phyloP scores from a whole-genome alignment of 1,140 invertebrate genomes.

The Drosophila punjabiensis region DNA sequence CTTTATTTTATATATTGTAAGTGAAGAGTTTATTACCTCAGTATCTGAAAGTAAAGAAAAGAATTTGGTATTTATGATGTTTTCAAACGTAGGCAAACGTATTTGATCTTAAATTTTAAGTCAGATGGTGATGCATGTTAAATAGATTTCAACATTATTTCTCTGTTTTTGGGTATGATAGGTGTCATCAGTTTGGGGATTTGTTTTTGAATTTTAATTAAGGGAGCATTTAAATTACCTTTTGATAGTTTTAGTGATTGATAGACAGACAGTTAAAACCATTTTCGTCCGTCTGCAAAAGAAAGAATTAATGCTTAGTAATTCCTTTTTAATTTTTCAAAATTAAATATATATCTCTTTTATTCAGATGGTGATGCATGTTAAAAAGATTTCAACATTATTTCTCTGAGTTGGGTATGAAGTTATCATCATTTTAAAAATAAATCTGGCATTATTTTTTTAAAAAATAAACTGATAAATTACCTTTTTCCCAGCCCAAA shows the following conservation, averaged over 20 bases:
- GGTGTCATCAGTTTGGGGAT: conserved; percentile 45
- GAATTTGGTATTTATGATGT: too few relatives aligned
- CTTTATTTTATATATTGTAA: conserved; percentile 32
- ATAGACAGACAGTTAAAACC: too few relatives aligned
- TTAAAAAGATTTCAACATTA: conserved; percentile 66
- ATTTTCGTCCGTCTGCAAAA: conserved; percentile 10
- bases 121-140: conserved; percentile 74
- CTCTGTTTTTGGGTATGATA: conserved; percentile 48
- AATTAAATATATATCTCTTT: background rate
- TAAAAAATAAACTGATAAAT: background rate
- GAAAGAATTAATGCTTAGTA: background rate
- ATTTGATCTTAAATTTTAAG: background rate
- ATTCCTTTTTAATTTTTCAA: background rate
- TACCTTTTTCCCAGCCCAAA: background rate
- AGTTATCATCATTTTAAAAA: conserved; percentile 59
- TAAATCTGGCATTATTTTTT: background rate
- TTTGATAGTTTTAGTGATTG: background rate
- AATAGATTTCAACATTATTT: conserved; percentile 52
- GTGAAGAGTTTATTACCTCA: background rate
- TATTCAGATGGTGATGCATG: conserved; percentile 76
- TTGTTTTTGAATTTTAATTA: background rate
- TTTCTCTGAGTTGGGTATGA: conserved; percentile 40
- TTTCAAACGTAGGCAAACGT: background rate
- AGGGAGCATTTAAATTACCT: background rate
- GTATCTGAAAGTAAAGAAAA: background rate